Percentiles rank a stretch among this genome's conserved stretches.
Conservation (phyloP, 2,113 vertebrate species). For the Platysternon megacephalum region DNA sequence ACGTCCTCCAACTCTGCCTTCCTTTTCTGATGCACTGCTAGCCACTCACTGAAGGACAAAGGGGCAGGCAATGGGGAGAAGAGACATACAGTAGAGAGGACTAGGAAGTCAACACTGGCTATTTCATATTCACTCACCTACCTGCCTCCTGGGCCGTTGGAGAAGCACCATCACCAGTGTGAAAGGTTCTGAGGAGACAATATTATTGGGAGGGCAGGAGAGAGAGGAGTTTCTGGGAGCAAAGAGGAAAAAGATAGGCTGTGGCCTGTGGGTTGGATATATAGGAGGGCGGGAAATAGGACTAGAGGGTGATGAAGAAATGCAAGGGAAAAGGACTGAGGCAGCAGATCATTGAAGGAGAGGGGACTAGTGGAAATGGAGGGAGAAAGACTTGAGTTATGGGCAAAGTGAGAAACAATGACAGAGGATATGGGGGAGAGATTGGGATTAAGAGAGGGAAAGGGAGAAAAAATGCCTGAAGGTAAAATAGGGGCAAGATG, state of each 20-base stretch:
- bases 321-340: neutral
- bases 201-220: neutral
- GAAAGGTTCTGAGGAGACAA: neutral
- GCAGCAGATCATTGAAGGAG: neutral
- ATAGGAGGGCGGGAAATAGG: neutral
- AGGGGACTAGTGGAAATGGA: neutral
- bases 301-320: neutral
- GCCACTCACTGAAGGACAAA: fast-evolving
- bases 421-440: neutral
- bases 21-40: neutral
- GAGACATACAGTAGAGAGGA: neutral
- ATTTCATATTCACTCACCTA: neutral
- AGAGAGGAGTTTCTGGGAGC: neutral
- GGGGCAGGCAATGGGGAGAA: neutral
- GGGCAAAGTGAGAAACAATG: neutral
- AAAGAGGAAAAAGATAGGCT: neutral
- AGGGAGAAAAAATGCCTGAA: neutral
- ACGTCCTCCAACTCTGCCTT: neutral
- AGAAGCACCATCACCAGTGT: neutral
- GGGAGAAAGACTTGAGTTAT: neutral
- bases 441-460: neutral
- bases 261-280: neutral
- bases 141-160: fast-evolving
- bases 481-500: neutral
- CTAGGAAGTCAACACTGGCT: neutral